Percentiles rank a stretch among this genome's conserved stretches.
These are phyloP conservation scores for Ariolimax columbianus DNA, from an alignment of 2,888 invertebrate species.

Conservation along the genomic window DNA sequence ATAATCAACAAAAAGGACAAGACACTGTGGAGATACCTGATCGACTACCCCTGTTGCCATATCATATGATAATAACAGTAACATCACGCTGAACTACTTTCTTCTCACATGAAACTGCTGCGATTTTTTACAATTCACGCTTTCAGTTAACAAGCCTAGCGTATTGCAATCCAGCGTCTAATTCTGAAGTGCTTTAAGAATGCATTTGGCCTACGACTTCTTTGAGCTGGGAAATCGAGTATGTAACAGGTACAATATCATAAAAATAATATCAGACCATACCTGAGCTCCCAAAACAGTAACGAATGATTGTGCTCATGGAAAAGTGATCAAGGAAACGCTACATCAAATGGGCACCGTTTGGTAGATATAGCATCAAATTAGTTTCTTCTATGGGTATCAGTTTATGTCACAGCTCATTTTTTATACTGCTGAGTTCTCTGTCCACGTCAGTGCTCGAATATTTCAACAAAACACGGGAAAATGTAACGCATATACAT, in stretches of 20 bases:
- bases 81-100: no score
- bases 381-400: background rate
- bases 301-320: background rate
- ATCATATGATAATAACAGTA: no score
- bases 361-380: conserved; percentile 21
- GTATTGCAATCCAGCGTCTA: background rate
- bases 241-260: conserved; percentile 10
- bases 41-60: no score
- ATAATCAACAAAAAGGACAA: no score
- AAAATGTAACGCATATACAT: no score
- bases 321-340: background rate
- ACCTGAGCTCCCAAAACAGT: conserved; percentile 1
- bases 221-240: background rate
- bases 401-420: background rate
- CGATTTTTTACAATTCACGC: no score
- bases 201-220: background rate
- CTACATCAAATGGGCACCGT: conserved; percentile 17
- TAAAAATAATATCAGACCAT: conserved; percentile 19
- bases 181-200: no score
- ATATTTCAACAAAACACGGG: background rate
- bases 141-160: no score
- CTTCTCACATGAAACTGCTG: no score
- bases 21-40: no score
- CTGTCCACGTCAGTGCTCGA: background rate
- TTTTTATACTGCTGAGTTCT: background rate